A percentile compares a stretch with the other conserved stretches of the same genome.
phyloP scores from a whole-genome alignment of 1,140 invertebrate species.

The Procambarus clarkii region DNA sequence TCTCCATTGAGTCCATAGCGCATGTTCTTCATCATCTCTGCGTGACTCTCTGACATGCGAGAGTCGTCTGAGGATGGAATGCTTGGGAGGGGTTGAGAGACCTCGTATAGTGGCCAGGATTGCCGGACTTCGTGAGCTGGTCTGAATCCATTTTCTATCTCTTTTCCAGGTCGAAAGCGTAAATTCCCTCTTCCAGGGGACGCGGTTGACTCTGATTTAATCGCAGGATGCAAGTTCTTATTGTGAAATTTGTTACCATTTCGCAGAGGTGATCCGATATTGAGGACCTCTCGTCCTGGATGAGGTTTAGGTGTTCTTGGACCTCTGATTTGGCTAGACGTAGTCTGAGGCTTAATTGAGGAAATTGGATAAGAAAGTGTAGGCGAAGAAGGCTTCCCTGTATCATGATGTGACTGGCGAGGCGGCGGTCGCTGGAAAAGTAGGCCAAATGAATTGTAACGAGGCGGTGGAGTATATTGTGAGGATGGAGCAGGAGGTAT shows the following conservation, averaged over 20 bases:
- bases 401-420: neutral
- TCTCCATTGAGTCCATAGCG: conserved; percentile 38
- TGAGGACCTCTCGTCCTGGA: neutral
- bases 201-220: neutral
- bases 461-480: conserved; percentile 5
- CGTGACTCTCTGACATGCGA: conserved; percentile 53
- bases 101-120: neutral
- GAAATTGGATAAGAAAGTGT: neutral
- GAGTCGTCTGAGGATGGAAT: neutral
- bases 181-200: neutral
- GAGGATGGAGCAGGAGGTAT: neutral
- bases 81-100: conserved; percentile 42
- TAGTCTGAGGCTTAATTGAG: neutral
- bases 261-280: neutral
- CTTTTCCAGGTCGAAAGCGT: neutral
- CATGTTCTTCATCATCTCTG: conserved; percentile 49
- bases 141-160: conserved; percentile 25
- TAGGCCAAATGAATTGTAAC: neutral
- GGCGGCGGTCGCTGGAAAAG: neutral
- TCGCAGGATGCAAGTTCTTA: neutral
- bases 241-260: neutral
- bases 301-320: neutral
- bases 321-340: neutral
- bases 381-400: neutral
- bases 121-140: no score